Percentiles rank a stretch among this genome's conserved stretches.
These are phyloP conservation scores for Tortrix viridana DNA, from an alignment of 2,888 invertebrate genomes.

Conservation along the genomic window DNA sequence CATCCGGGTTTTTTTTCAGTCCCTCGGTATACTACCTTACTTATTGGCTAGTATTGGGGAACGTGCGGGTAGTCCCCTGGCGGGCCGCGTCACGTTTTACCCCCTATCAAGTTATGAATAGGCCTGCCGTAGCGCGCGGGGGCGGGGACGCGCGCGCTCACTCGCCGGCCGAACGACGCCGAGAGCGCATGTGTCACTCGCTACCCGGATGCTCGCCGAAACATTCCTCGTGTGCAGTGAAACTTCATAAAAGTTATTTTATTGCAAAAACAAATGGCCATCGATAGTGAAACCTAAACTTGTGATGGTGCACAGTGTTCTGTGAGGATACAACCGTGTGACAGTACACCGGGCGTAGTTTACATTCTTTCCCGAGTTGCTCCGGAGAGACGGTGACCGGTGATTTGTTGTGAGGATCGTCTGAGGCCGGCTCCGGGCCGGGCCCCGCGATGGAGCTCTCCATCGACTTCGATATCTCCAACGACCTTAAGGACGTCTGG, in stretches of 20 bases:
- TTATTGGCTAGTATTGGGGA: slow-evolving; percentile 46
- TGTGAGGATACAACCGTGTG: slow-evolving; percentile 56
- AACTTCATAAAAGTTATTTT: slow-evolving; percentile 69
- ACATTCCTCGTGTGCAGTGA: slow-evolving; percentile 67
- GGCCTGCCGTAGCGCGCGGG: slow-evolving; percentile 50
- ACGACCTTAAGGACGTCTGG: slow-evolving; percentile 91
- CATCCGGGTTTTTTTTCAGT: too few relatives aligned
- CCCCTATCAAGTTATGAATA: slow-evolving; percentile 78
- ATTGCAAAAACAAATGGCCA: slow-evolving; percentile 76
- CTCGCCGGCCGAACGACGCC: slow-evolving; percentile 71
- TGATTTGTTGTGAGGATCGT: slow-evolving; percentile 69
- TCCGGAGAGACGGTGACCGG: slow-evolving; percentile 61
- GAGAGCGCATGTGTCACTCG: slow-evolving; percentile 51
- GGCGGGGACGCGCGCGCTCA: slow-evolving; percentile 54
- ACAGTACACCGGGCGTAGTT: slow-evolving; percentile 56
- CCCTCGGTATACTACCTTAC: too few relatives aligned
- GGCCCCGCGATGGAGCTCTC: slow-evolving; percentile 87
- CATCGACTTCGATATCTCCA: slow-evolving; percentile 87
- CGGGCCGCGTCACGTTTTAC: slow-evolving; percentile 58
- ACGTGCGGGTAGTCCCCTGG: slow-evolving; percentile 56
- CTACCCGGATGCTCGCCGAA: slow-evolving; percentile 45
- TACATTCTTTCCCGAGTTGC: slow-evolving; percentile 61
- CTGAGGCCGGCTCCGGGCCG: slow-evolving; percentile 66
- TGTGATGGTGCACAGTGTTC: slow-evolving; percentile 72
- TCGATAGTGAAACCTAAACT: slow-evolving; percentile 76